Evolutionary conservation across 1,140 invertebrate species (phyloP).

Genomic region (Cephus cinctus): DNA sequence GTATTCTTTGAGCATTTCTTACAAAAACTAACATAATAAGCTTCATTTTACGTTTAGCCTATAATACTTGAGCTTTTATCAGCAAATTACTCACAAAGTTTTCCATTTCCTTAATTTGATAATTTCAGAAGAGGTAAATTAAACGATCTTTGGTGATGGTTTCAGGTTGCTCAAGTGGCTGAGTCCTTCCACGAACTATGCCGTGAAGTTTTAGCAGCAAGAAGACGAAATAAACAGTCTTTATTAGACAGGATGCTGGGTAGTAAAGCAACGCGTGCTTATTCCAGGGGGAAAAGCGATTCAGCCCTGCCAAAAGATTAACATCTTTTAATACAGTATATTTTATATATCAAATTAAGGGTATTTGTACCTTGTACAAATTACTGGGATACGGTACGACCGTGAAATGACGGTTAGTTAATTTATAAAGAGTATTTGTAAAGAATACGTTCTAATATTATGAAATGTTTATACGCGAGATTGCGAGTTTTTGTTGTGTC

Average conservation of each 20-base stretch:
- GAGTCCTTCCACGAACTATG: slow-evolving; percentile 84
- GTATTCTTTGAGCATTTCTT: too few relatives aligned
- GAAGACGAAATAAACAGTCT: slow-evolving; percentile 82
- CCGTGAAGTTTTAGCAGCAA: slow-evolving; percentile 73
- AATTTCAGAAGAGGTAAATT: too few relatives aligned
- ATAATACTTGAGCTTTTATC: too few relatives aligned
- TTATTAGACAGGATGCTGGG: slow-evolving; percentile 77
- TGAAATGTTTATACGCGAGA: not conserved
- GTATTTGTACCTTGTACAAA: too few relatives aligned
- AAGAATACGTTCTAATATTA: slow-evolving; percentile 4
- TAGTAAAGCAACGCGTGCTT: slow-evolving; percentile 66
- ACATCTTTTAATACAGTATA: slow-evolving; percentile 32
- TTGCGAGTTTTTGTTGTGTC: slow-evolving; percentile 1
- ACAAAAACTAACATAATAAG: too few relatives aligned
- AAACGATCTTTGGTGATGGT: too few relatives aligned
- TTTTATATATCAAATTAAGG: too few relatives aligned
- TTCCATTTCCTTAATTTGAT: too few relatives aligned
- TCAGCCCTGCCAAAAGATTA: slow-evolving; percentile 80
- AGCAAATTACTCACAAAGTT: too few relatives aligned
- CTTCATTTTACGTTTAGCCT: too few relatives aligned
- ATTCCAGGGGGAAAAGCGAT: slow-evolving; percentile 82
- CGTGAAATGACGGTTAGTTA: slow-evolving; percentile 3
- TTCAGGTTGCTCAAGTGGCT: slow-evolving; percentile 64
- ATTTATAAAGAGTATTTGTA: slow-evolving; percentile 10
- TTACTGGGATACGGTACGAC: too few relatives aligned